Percentiles rank a stretch among this genome's conserved stretches.
phyloP scores from a whole-genome alignment of 1,140 invertebrate genomes.

The Episyrphus balteatus region DNA sequence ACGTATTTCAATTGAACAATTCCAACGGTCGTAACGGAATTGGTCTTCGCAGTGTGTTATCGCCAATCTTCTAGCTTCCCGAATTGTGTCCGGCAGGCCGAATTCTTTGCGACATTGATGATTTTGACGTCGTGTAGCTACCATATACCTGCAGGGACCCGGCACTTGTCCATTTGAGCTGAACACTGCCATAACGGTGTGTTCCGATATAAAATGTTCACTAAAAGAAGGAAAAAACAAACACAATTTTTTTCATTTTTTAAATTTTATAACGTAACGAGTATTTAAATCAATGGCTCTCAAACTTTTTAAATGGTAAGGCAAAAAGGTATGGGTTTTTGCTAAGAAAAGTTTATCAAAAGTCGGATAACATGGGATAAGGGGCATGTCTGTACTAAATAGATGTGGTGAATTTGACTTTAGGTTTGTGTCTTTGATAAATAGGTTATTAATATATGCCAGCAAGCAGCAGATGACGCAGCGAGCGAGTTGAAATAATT shows the following conservation, averaged over 20 bases:
- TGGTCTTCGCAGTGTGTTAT: conserved; percentile 44
- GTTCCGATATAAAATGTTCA: conserved; percentile 32
- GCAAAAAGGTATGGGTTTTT: too few species aligned
- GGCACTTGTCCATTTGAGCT: conserved; percentile 30
- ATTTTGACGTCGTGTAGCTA: conserved; percentile 35
- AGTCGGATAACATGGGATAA: too few species aligned
- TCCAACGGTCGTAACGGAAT: conserved; percentile 51
- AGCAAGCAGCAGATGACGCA: too few species aligned
- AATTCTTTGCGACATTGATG: conserved; percentile 42
- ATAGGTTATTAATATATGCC: too few species aligned
- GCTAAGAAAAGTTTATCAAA: too few species aligned
- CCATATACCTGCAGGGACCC: conserved; percentile 31
- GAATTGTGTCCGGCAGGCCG: conserved; percentile 40
- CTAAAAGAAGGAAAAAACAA: conserved; percentile 10
- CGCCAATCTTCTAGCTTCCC: conserved; percentile 42
- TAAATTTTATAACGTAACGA: background rate
- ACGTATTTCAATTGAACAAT: conserved; percentile 44
- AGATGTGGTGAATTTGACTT: too few species aligned
- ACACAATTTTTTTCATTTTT: background rate
- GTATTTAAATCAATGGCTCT: too few species aligned
- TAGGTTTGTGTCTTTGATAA: too few species aligned
- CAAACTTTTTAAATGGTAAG: too few species aligned
- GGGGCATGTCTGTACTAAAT: too few species aligned
- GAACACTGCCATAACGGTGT: conserved; percentile 34
- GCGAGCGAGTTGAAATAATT: too few species aligned